These are phyloP conservation scores for Hydrochoerus hydrochaeris DNA, from an alignment of 2,113 vertebrate genomes.

Conservation along the genomic window DNA sequence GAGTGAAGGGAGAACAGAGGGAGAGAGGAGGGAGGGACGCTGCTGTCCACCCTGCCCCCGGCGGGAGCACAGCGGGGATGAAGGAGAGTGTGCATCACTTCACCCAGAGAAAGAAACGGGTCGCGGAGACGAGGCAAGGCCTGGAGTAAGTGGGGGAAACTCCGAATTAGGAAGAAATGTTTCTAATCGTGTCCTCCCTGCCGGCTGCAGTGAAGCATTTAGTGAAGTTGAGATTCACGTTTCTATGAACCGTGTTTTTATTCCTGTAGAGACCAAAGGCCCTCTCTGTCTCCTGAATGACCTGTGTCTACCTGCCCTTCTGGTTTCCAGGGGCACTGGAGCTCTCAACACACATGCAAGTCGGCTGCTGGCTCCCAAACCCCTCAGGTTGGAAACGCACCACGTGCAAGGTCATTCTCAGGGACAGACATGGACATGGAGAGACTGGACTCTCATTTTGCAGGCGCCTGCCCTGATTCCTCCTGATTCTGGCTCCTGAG, in stretches of 20 bases:
- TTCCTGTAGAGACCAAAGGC: neutral
- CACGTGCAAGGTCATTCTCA: neutral
- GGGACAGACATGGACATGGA: neutral
- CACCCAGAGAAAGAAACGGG: neutral
- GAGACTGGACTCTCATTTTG: neutral
- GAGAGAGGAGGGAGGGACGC: conserved; percentile 21
- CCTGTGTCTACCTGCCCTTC: conserved; percentile 6
- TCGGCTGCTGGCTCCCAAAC: neutral
- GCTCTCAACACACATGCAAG: neutral
- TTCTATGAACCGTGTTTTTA: neutral
- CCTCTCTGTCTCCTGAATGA: neutral
- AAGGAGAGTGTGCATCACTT: neutral
- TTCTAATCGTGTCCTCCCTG: neutral
- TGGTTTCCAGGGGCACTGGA: neutral
- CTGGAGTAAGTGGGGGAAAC: neutral
- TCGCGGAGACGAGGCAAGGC: neutral
- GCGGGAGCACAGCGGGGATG: neutral
- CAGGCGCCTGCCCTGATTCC: neutral
- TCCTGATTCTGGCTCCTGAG: conserved; percentile 63
- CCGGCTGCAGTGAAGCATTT: neutral
- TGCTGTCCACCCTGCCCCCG: neutral
- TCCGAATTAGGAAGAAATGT: neutral
- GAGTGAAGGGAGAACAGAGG: conserved; percentile 57
- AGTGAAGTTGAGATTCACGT: neutral
- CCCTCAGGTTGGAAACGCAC: conserved; percentile 1